These are phyloP conservation scores for Paratilapia polleni DNA, from an alignment of 2,113 vertebrate species.

Conservation along the genomic window DNA sequence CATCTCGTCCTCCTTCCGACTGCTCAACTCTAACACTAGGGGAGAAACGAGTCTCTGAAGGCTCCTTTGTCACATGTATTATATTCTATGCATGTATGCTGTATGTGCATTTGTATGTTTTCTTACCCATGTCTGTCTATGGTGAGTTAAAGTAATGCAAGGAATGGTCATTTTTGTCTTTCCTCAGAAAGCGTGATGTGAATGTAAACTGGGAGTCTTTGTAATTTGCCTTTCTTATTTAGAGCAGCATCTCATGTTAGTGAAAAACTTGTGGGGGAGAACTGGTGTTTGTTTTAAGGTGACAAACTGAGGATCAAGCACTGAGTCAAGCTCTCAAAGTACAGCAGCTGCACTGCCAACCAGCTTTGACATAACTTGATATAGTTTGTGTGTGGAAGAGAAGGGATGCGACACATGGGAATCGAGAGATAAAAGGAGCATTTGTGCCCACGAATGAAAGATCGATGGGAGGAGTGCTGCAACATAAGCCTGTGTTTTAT, in stretches of 20 bases:
- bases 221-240: conserved; percentile 46
- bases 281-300: conserved; percentile 39
- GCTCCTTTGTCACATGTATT: conserved; percentile 46
- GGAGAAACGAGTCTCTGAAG: conserved; percentile 40
- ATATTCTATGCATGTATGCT: not conserved
- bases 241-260: not conserved
- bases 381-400: conserved; percentile 18
- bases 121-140: not conserved
- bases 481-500: conserved; percentile 46
- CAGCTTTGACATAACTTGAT: conserved; percentile 34
- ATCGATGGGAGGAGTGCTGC: conserved; percentile 34
- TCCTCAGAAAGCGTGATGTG: conserved; percentile 9
- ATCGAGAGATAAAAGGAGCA: conserved; percentile 37
- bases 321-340: conserved; percentile 19
- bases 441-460: conserved; percentile 42
- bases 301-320: conserved; percentile 43
- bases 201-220: conserved; percentile 23
- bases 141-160: not conserved
- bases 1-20: conserved; percentile 59
- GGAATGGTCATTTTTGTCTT: not conserved
- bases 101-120: not conserved
- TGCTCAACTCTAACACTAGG: conserved; percentile 43
- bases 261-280: conserved; percentile 2
- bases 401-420: conserved; percentile 15
- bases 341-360: not conserved